phyloP scores from a whole-genome alignment of 2,797 vertebrate genomes.

The Setipinna tenuifilis region DNA sequence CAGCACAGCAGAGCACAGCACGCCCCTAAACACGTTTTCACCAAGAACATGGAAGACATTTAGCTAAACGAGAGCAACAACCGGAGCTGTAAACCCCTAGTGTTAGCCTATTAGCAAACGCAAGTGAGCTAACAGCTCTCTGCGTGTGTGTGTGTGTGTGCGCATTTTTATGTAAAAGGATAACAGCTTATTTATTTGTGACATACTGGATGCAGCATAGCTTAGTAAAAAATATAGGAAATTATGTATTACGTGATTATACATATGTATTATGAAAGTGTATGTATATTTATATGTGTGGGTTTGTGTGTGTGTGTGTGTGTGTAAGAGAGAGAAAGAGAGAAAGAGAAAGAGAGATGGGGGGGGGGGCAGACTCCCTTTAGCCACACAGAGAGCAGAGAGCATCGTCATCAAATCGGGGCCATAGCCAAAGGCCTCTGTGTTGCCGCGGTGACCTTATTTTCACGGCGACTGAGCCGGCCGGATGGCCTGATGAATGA shows the following conservation, averaged over 20 bases:
- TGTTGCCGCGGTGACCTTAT: slow-evolving; percentile 57
- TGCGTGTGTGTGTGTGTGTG: too few relatives aligned
- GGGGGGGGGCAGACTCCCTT: slow-evolving; percentile 31
- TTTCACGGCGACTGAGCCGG: slow-evolving; percentile 49
- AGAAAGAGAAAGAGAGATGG: neutral
- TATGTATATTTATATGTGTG: slow-evolving; percentile 28
- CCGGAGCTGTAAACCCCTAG: too few relatives aligned
- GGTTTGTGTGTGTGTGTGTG: slow-evolving; percentile 22
- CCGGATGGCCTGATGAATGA: slow-evolving; percentile 46
- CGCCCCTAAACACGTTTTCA: too few relatives aligned
- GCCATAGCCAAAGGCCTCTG: slow-evolving; percentile 43
- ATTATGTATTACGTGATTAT: too few relatives aligned
- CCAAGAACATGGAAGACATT: neutral
- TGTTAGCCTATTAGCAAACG: too few relatives aligned
- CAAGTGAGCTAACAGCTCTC: too few relatives aligned
- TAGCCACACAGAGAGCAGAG: neutral
- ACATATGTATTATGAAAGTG: neutral
- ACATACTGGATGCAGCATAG: too few relatives aligned
- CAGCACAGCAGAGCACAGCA: slow-evolving; percentile 6
- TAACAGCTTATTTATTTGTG: too few relatives aligned
- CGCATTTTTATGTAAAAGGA: too few relatives aligned
- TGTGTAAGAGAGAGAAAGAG: too few relatives aligned
- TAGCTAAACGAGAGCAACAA: neutral
- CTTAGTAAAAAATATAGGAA: neutral
- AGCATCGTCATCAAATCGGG: slow-evolving; percentile 46